Evolutionary conservation across 2,888 invertebrate genomes (phyloP), one percentile per base, ranked within the genome.

Genomic region (Cremastobaeus sp.): DNA sequence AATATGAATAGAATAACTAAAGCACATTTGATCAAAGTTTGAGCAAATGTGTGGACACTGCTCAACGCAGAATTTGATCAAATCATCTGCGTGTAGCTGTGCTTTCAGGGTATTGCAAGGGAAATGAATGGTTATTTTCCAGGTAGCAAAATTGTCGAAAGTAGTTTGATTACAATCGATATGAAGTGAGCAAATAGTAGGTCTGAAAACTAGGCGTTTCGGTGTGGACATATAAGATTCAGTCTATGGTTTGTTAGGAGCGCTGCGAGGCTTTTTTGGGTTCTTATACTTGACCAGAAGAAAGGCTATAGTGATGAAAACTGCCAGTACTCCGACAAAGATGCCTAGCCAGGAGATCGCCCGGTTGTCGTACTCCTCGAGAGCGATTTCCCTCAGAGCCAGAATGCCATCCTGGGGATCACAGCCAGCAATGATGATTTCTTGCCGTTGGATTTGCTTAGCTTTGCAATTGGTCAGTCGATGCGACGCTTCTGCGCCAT

Each of bases 341-440:
- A 92, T 91, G 57, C 90, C 90, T 21, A 91, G 88, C 89, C 90
- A 90, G 45, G 88, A 83, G 20, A 89, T 87, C 43, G 70, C 89
- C 79, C 21, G 88, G 85, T 0, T 88, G 81, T n/a, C 85, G 79
- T 0, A 89, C 80, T 68, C 59, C 2, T 70, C 89, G 32, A 90
- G 86, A 60, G 90, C 89, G 72, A 91, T 88, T 79, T 90, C 88
- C 76, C 90, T 88, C 11, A 90, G 85, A 52, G 89, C 85, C 64
- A 91, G 82, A 78, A 93, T 92, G 32, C 95, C 95, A 84, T 95
- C 94, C n/a, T 64, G 57, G 2, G 94, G 93, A 2, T 94, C 94
- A 83, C 95, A 95, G 11, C 94, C 92, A 34, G 93, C 91, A 84
- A 95, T 94, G 20, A 95, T 93, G 82, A 96, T 96, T 83, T 95